These are phyloP conservation scores for Bettongia penicillata DNA, from an alignment of 2,113 vertebrate species.

Conservation along the genomic window DNA sequence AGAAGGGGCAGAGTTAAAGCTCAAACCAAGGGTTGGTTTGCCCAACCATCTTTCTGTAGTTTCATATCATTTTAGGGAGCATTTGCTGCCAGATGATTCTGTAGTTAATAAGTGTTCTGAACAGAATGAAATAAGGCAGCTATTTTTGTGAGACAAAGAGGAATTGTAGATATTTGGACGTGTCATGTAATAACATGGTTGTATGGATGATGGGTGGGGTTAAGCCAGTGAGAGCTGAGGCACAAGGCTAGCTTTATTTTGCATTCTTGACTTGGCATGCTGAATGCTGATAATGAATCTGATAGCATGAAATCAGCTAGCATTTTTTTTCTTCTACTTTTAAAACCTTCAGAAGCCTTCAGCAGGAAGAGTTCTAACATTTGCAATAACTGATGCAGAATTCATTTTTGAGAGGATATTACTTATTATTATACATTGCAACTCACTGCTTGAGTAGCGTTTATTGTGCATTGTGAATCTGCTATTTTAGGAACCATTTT, in stretches of 20 bases:
- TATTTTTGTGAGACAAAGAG: not conserved
- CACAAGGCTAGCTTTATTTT: constrained; percentile 46
- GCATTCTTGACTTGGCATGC: constrained; percentile 39
- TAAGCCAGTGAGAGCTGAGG: not conserved
- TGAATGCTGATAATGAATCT: constrained; percentile 46
- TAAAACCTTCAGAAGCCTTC: constrained; percentile 14
- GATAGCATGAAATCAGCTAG: not conserved
- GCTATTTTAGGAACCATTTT: constrained; percentile 64
- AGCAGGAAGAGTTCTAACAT: constrained; percentile 12
- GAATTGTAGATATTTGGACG: not conserved
- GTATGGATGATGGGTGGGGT: not conserved
- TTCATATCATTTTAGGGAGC: not conserved
- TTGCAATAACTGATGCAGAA: constrained; percentile 3
- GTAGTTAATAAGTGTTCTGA: constrained; percentile 2
- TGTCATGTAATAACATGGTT: constrained; percentile 4
- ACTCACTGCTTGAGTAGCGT: constrained; percentile 39
- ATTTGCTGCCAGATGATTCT: not conserved
- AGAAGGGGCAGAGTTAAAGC: not conserved
- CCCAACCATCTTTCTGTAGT: not conserved
- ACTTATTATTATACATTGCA: constrained; percentile 41
- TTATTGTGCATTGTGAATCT: constrained; percentile 46
- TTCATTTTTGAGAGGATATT: constrained; percentile 36
- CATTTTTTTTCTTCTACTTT: constrained; percentile 48
- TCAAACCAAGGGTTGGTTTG: not conserved
- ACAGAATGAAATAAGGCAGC: not conserved